Evolutionary conservation across 1,140 invertebrate species (phyloP).

Genomic region (Euglossa dilemma): DNA sequence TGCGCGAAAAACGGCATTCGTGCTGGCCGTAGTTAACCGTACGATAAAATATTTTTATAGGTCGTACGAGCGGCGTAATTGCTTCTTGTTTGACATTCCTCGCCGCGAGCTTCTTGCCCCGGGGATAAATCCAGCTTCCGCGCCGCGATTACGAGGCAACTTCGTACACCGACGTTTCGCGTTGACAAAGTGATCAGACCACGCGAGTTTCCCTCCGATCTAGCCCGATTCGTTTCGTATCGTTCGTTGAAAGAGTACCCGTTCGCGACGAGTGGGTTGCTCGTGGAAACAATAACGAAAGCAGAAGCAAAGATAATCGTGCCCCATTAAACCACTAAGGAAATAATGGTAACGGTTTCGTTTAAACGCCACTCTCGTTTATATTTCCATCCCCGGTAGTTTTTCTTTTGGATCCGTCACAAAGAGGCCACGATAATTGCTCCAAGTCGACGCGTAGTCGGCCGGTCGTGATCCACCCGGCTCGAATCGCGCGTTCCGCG

Average conservation of each 20-base stretch:
- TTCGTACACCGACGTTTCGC: background rate
- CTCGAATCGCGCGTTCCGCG: background rate
- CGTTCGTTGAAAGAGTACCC: no score
- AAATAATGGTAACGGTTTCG: background rate
- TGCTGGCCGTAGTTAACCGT: background rate
- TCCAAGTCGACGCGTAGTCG: background rate
- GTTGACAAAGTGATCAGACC: no score
- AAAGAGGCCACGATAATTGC: background rate
- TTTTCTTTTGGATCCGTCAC: background rate
- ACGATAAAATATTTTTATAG: conserved; percentile 19
- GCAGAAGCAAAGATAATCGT: background rate
- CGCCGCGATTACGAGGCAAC: background rate
- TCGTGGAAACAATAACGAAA: background rate
- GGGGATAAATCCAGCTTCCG: background rate
- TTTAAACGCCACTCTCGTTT: background rate
- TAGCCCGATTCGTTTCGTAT: no score
- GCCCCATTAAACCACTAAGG: background rate
- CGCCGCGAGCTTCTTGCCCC: no score
- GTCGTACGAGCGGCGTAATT: background rate
- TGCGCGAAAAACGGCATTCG: background rate
- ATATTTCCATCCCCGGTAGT: background rate
- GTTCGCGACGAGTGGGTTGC: background rate
- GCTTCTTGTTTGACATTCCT: background rate
- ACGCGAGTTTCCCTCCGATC: no score
- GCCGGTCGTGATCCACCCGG: background rate